A percentile compares a stretch with the other conserved stretches of the same genome.
phyloP scores from a whole-genome alignment of 1,140 invertebrate genomes.

The Musca vetustissima region DNA sequence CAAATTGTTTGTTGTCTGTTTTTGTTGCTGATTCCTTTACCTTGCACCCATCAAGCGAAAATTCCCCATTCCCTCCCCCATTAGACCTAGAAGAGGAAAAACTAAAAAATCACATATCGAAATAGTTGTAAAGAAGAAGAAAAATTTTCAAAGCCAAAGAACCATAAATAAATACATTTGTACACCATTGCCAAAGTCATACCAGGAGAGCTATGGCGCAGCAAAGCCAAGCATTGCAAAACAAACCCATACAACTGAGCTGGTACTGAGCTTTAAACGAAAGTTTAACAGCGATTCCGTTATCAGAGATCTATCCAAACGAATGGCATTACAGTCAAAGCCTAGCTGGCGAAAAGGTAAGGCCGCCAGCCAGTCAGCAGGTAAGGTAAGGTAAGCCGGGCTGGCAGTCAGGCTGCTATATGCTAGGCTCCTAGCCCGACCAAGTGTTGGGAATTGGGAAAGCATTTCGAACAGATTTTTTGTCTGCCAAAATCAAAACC shows the following conservation, averaged over 20 bases:
- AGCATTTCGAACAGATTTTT: too few relatives aligned
- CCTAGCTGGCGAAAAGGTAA: too few relatives aligned
- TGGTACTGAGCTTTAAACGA: slow-evolving; percentile 13
- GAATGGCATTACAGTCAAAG: too few relatives aligned
- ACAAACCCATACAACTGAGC: neutral
- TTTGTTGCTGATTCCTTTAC: neutral
- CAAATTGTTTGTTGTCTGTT: neutral
- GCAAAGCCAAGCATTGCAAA: neutral
- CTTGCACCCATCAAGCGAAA: neutral
- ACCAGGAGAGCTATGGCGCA: too few relatives aligned
- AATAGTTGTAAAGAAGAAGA: too few relatives aligned
- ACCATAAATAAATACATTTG: slow-evolving; percentile 20
- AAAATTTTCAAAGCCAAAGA: neutral
- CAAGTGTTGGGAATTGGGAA: too few relatives aligned
- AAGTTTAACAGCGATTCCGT: slow-evolving; percentile 15
- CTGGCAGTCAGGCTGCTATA: too few relatives aligned
- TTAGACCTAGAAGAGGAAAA: too few relatives aligned
- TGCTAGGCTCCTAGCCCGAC: too few relatives aligned
- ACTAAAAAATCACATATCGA: neutral
- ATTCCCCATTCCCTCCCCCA: neutral
- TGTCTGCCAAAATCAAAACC: too few relatives aligned
- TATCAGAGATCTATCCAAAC: slow-evolving; percentile 4
- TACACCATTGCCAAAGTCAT: neutral
- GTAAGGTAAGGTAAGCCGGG: too few relatives aligned
- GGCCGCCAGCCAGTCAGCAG: too few relatives aligned